Conservation (phyloP, 2,888 invertebrate genomes). For the Cephus sareptanus region DNA sequence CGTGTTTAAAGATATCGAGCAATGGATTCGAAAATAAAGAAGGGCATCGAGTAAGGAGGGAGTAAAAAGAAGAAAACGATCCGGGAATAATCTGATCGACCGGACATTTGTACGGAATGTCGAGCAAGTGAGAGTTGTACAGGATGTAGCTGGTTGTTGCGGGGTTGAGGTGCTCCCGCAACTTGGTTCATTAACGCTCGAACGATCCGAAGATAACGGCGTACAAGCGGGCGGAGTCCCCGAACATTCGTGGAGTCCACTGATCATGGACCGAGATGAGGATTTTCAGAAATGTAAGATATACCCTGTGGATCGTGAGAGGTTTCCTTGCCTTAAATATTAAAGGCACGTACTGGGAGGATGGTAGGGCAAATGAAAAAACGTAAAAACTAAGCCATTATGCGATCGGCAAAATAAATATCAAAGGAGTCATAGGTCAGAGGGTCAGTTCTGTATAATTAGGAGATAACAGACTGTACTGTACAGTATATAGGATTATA, state of each 20-base stretch:
- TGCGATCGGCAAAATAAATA: too few relatives aligned
- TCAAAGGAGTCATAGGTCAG: too few relatives aligned
- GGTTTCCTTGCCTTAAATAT: too few relatives aligned
- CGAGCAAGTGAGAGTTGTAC: slow-evolving; percentile 47
- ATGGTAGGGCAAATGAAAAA: too few relatives aligned
- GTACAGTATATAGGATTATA: too few relatives aligned
- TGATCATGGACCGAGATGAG: slow-evolving; percentile 15
- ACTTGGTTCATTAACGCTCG: slow-evolving; percentile 53
- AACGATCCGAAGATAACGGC: slow-evolving; percentile 51
- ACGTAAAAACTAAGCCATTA: too few relatives aligned
- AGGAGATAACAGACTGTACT: too few relatives aligned
- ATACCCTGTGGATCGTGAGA: too few relatives aligned
- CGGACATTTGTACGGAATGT: slow-evolving; percentile 58
- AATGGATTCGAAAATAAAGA: slow-evolving; percentile 6
- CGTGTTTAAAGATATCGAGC: background rate
- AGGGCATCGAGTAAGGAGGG: slow-evolving; percentile 14
- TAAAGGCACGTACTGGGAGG: too few relatives aligned
- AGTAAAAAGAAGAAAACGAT: slow-evolving; percentile 5
- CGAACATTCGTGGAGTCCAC: slow-evolving; percentile 15
- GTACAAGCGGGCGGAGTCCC: slow-evolving; percentile 44
- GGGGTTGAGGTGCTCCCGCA: slow-evolving; percentile 15
- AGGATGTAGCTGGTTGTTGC: slow-evolving; percentile 14
- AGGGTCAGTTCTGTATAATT: too few relatives aligned
- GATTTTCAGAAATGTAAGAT: slow-evolving; percentile 26
- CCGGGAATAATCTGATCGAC: slow-evolving; percentile 47